These are phyloP conservation scores for Isoperla grammatica DNA, from an alignment of 2,888 invertebrate species.

Conservation along the genomic window DNA sequence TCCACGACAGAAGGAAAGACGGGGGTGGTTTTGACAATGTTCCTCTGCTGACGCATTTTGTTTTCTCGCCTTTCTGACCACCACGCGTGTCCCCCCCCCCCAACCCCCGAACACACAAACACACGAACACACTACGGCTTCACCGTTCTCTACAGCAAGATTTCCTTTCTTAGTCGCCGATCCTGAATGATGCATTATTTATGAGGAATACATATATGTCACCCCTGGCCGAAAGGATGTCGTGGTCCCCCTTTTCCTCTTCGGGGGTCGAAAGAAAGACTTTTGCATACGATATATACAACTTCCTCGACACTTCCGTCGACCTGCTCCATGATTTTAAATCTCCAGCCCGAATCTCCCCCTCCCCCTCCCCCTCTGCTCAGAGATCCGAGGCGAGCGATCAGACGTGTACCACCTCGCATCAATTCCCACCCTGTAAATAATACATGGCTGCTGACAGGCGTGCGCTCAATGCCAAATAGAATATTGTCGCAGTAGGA, in stretches of 20 bases:
- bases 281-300: too few species aligned
- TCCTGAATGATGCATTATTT: constrained; percentile 13
- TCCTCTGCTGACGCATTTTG: too few species aligned
- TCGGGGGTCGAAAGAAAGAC: too few species aligned
- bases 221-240: too few species aligned
- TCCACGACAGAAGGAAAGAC: too few species aligned
- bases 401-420: background rate
- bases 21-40: too few species aligned
- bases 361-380: background rate
- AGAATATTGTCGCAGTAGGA: constrained; percentile 9
- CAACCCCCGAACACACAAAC: too few species aligned
- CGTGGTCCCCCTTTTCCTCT: too few species aligned
- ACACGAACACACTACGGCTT: constrained; percentile 3
- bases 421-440: constrained; percentile 14
- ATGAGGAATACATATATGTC: constrained; percentile 1
- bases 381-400: too few species aligned
- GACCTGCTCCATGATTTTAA: background rate
- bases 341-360: background rate
- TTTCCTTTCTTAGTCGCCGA: constrained; percentile 3
- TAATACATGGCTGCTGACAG: constrained; percentile 14
- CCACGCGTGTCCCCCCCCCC: too few species aligned
- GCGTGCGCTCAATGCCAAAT: constrained; percentile 9
- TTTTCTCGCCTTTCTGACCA: too few species aligned
- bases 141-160: constrained; percentile 2
- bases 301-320: too few species aligned